Evolutionary conservation across 1,140 invertebrate species (phyloP).

Genomic region (Dendrolimus punctatus): DNA sequence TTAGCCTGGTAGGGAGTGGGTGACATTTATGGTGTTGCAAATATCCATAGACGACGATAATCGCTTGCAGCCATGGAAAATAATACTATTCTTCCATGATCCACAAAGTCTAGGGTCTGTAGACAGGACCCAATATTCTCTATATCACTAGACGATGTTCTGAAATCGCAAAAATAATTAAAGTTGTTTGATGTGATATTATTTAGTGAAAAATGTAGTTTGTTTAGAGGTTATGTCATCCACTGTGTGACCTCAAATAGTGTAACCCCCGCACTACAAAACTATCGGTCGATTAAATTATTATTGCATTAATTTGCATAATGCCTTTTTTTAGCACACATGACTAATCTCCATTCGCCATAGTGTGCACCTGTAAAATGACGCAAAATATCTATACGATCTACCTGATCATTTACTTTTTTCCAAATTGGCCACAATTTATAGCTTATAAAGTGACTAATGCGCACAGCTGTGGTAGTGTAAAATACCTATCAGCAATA

Average conservation of each 20-base stretch:
- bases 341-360: constrained; percentile 20
- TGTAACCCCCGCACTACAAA: constrained; percentile 19
- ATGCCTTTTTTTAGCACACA: constrained; percentile 17
- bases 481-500: not conserved
- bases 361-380: constrained; percentile 8
- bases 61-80: too few species aligned
- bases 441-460: constrained; percentile 5
- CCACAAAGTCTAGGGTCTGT: too few species aligned
- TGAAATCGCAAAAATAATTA: too few species aligned
- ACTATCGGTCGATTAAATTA: constrained; percentile 22
- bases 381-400: not conserved
- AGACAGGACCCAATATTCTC: too few species aligned
- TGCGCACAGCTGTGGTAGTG: not conserved
- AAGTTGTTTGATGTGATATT: too few species aligned
- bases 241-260: constrained; percentile 30
- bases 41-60: too few species aligned
- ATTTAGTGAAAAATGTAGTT: too few species aligned
- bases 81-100: too few species aligned
- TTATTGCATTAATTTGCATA: constrained; percentile 40
- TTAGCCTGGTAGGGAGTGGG: too few species aligned
- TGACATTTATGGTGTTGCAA: too few species aligned
- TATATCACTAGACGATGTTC: too few species aligned
- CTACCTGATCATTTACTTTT: too few species aligned
- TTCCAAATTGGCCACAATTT: constrained; percentile 4
- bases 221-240: not conserved